Base-by-base conservation (phyloP, 2,113 vertebrate species). In the Archilochus colubris region DNA sequence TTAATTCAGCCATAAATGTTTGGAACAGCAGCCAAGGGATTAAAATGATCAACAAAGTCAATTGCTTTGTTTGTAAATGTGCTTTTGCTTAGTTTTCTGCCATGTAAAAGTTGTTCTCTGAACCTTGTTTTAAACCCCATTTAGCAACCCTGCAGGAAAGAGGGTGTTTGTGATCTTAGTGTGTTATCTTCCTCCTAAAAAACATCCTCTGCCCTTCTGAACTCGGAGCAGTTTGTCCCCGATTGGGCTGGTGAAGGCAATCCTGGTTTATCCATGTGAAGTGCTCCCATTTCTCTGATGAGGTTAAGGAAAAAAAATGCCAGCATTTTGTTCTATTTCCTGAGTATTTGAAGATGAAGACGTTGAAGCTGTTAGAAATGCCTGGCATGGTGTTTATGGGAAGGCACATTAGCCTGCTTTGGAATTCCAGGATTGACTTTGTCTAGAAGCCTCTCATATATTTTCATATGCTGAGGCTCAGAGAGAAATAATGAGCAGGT, bases 21-120 rank as follows among this genome's bases (percentile, higher is more conserved):
- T 5, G 74, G 33, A 87, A 93, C 15, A 23, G 93, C 95, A 88
- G 95, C 86, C 55, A 4, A 75, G 95, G 93, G 91, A 93, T 66
- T 81, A 24, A 6, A 67, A 68, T 27, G 58, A 89, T 86, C 76
- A 46, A 5, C 36, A 7, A 59, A 91, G 82, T 75, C 91, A 61
- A 64, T 64, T 16, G 89, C 77, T 81, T 69, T 18, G 54, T 69
- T 81, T 61, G 87, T 74, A 66, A 91, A 89, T 19, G 83, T 68
- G 68, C 67, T 83, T 78, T 58, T 10, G 30, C 82, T 85, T 24
- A 20, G 7, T 76, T 83, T 59, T 76, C 58, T 80, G 84, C 87
- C 5, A 2, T 58, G 68, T 77, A 48, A 82, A 91, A 61, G 64
- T 89, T 62, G 46, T 13, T 62, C 88, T 70, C 2, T 54, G 77